A percentile compares a stretch with the other conserved stretches of the same genome.
Evolutionary conservation across 2,888 invertebrate genomes (phyloP).

Genomic region (Eupithecia tripunctaria): DNA sequence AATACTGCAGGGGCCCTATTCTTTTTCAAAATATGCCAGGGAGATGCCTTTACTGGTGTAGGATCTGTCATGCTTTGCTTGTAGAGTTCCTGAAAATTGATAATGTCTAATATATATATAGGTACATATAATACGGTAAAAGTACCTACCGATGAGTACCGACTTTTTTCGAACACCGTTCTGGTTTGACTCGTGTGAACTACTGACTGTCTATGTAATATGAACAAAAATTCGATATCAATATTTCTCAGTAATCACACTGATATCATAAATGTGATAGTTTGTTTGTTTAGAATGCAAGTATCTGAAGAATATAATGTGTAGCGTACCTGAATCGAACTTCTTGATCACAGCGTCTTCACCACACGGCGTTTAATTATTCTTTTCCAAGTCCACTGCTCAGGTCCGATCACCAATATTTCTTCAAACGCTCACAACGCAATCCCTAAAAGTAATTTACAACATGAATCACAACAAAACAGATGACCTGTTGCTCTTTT

Average conservation of each 20-base stretch:
- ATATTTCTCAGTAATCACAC: no score
- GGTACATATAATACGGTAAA: not conserved
- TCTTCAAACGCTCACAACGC: not conserved
- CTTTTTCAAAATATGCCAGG: no score
- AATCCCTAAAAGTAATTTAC: not conserved
- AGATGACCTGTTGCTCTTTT: not conserved
- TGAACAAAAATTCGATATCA: no score
- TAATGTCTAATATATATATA: not conserved
- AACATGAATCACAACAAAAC: not conserved
- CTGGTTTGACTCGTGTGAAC: not conserved
- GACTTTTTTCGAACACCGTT: not conserved
- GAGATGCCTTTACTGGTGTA: no score
- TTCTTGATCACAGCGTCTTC: not conserved
- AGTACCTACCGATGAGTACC: not conserved
- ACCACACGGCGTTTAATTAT: no score
- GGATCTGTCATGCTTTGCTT: no score
- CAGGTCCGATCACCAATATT: not conserved
- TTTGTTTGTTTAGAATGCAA: no score
- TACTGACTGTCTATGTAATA: no score
- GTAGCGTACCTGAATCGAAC: not conserved
- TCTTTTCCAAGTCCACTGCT: not conserved
- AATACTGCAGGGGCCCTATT: no score
- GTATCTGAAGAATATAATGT: no score
- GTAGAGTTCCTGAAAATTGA: not conserved
- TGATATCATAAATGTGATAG: no score